Evolutionary conservation across 2,888 invertebrate species (phyloP).

Genomic region (Acrobasis suavella): DNA sequence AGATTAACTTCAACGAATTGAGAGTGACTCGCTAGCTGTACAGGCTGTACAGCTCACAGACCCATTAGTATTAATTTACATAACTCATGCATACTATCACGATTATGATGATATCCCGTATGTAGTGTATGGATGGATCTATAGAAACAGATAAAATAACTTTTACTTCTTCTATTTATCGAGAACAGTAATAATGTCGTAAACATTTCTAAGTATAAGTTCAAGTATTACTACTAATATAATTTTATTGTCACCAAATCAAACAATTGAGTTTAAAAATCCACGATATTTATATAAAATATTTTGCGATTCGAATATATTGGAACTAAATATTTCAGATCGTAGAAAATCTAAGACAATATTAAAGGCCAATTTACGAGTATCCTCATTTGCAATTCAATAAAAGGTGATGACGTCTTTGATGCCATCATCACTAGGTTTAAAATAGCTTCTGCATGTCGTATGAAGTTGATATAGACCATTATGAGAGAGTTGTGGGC

Average conservation of each 20-base stretch:
- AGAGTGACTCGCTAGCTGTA: too few relatives aligned
- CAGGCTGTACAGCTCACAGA: too few relatives aligned
- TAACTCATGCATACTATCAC: background rate
- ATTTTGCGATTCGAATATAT: constrained; percentile 4
- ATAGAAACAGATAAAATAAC: background rate
- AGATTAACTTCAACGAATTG: too few relatives aligned
- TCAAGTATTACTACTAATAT: background rate
- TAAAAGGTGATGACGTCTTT: background rate
- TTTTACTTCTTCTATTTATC: background rate
- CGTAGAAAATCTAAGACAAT: constrained; percentile 9
- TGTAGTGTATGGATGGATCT: background rate
- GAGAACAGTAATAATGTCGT: too few relatives aligned
- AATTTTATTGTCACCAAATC: constrained; percentile 5
- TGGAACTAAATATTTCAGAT: constrained; percentile 6
- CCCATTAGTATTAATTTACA: background rate
- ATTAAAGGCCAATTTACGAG: constrained; percentile 9
- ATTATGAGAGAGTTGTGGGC: constrained; percentile 3
- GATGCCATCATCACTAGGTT: constrained; percentile 10
- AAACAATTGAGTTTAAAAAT: background rate
- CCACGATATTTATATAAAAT: constrained; percentile 4
- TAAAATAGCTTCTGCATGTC: background rate
- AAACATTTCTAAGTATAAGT: too few relatives aligned
- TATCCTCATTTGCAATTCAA: constrained; percentile 8
- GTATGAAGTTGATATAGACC: background rate
- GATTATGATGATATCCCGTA: background rate